Evolutionary conservation across 2,888 invertebrate species (phyloP).

Genomic region (Antheraea assamensis): DNA sequence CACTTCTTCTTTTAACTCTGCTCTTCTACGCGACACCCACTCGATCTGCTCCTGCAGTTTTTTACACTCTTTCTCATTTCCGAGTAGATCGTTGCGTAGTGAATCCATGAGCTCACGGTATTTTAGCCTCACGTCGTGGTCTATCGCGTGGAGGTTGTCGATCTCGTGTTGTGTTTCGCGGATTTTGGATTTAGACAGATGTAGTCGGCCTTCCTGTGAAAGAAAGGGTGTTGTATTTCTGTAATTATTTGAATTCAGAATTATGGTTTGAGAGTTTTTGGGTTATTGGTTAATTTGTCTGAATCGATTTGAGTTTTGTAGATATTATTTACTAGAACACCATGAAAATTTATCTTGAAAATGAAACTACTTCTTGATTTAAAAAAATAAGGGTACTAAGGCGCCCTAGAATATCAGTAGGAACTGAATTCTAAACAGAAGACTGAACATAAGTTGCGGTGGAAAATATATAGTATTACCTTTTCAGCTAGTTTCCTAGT

Average conservation of each 20-base stretch:
- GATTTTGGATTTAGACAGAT: conserved; percentile 70
- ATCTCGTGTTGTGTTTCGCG: conserved; percentile 73
- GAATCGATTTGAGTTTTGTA: not conserved
- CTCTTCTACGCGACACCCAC: conserved; percentile 69
- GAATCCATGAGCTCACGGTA: conserved; percentile 70
- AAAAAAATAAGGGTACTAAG: not conserved
- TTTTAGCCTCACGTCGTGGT: conserved; percentile 56
- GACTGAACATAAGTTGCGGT: not conserved
- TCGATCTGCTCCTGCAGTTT: conserved; percentile 74
- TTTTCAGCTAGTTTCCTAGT: conserved; percentile 74
- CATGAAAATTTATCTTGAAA: not conserved
- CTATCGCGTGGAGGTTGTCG: conserved; percentile 70
- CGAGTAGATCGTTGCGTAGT: conserved; percentile 56
- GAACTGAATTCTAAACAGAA: not conserved
- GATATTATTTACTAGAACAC: too few relatives aligned
- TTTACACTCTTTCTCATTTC: conserved; percentile 70
- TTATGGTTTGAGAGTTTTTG: not conserved
- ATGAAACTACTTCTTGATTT: not conserved
- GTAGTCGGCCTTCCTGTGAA: conserved; percentile 67
- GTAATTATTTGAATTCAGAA: not conserved
- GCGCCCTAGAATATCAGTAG: not conserved
- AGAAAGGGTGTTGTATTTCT: not conserved
- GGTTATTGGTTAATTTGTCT: not conserved
- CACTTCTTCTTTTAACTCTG: conserved; percentile 71
- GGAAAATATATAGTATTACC: conserved; percentile 39